Conservation (phyloP, 2,113 vertebrate species). For the Ranitomeya variabilis region DNA sequence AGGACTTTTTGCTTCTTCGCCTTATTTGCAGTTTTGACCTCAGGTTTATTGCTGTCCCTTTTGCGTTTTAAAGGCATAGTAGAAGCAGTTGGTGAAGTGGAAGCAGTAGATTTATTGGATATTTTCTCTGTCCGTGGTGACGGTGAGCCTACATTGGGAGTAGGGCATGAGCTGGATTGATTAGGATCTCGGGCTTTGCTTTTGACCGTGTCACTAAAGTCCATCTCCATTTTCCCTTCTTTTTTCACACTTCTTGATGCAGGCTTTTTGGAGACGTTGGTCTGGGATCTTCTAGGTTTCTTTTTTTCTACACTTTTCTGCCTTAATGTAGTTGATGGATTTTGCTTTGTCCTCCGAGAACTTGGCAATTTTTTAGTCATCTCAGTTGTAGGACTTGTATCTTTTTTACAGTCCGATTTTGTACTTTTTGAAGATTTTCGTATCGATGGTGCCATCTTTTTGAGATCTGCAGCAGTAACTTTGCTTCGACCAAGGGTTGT, state of each 20-base stretch:
- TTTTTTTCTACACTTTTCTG: not conserved
- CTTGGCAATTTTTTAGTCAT: not conserved
- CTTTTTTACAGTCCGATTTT: not conserved
- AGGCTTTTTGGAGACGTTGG: not conserved
- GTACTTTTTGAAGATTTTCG: not conserved
- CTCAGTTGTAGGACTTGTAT: not conserved
- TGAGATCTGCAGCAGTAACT: not conserved
- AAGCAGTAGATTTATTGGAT: not conserved
- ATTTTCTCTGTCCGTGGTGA: not conserved
- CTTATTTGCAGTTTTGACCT: conserved; percentile 46
- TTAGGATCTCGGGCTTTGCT: not conserved
- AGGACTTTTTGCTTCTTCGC: conserved; percentile 64
- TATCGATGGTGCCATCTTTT: not conserved
- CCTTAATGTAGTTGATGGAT: not conserved
- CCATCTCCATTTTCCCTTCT: not conserved
- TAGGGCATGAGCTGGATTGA: not conserved
- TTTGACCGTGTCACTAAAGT: not conserved
- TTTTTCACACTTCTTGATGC: not conserved
- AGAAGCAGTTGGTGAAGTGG: not conserved
- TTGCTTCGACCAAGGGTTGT: not conserved
- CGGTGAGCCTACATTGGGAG: not conserved
- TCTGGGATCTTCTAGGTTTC: not conserved
- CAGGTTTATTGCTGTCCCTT: conserved; percentile 64
- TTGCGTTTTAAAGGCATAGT: conserved; percentile 48
- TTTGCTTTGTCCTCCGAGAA: not conserved